Evolutionary conservation across 2,113 vertebrate species (phyloP).

Genomic region (Platichthys stellatus): DNA sequence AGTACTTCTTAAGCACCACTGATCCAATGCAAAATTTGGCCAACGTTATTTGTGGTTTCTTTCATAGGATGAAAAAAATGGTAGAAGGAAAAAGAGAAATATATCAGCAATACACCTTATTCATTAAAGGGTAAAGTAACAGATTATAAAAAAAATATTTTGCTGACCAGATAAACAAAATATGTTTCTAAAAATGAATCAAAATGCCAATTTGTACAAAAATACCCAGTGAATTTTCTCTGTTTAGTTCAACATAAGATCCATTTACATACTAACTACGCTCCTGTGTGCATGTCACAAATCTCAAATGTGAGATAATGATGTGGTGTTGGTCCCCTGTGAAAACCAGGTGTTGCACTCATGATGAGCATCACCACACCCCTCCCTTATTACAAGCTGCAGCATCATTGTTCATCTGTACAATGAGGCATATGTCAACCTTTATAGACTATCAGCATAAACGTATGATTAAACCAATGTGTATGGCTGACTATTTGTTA

Average conservation of each 20-base stretch:
- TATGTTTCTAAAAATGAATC: background rate
- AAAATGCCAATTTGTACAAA: background rate
- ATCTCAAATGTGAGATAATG: slow-evolving; percentile 6
- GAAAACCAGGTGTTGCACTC: slow-evolving; percentile 16
- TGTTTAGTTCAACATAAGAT: background rate
- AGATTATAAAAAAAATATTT: background rate
- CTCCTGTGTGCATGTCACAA: slow-evolving; percentile 1
- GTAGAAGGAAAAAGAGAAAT: too few relatives aligned
- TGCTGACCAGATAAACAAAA: background rate
- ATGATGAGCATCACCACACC: slow-evolving; percentile 6
- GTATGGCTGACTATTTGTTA: too few relatives aligned
- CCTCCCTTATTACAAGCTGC: background rate
- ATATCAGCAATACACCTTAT: too few relatives aligned
- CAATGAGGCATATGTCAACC: background rate
- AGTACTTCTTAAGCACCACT: too few relatives aligned
- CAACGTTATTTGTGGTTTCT: too few relatives aligned
- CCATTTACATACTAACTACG: background rate
- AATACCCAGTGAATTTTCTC: background rate
- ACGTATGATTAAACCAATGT: too few relatives aligned
- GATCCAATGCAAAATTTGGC: too few relatives aligned
- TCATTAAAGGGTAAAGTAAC: too few relatives aligned
- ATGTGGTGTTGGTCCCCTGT: background rate
- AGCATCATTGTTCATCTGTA: background rate
- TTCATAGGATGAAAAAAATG: too few relatives aligned
- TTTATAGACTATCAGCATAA: too few relatives aligned